A percentile compares a stretch with the other conserved stretches of the same genome.
Conservation (phyloP, 2,797 vertebrate species). For the Pseudomugil gertrudae region DNA sequence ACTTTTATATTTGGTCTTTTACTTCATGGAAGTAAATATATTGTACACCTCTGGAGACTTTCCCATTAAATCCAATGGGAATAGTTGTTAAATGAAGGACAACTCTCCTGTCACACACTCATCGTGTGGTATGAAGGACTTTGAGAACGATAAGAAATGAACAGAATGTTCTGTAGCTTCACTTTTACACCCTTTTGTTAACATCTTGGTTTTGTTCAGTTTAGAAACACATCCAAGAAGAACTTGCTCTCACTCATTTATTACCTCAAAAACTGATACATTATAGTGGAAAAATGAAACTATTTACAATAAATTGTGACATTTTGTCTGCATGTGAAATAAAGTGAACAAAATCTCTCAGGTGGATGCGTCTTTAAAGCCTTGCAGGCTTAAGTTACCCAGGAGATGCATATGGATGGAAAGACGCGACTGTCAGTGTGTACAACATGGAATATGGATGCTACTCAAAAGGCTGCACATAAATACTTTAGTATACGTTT, state of each 20-base stretch:
- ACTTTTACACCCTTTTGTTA: neutral
- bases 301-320: conserved; percentile 79
- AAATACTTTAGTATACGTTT: conserved; percentile 29
- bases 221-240: conserved; percentile 23
- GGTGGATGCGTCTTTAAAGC: conserved; percentile 69
- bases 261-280: conserved; percentile 73
- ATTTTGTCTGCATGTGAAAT: conserved; percentile 59
- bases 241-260: conserved; percentile 70
- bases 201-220: neutral
- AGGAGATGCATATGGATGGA: conserved; percentile 44
- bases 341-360: conserved; percentile 58
- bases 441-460: conserved; percentile 16
- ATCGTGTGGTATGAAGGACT: conserved; percentile 37
- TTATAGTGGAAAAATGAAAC: conserved; percentile 72
- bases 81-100: conserved; percentile 14
- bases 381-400: conserved; percentile 64
- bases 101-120: too few relatives aligned
- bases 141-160: neutral
- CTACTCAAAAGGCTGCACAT: conserved; percentile 42
- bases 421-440: conserved; percentile 32
- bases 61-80: too few relatives aligned
- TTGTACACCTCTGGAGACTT: too few relatives aligned
- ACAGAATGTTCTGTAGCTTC: neutral
- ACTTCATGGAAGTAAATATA: conserved; percentile 1
- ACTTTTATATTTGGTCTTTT: neutral